Percentiles rank a stretch among this genome's conserved stretches.
These are phyloP conservation scores for Mesitornis unicolor DNA, from an alignment of 2,113 vertebrate genomes.

Conservation along the genomic window DNA sequence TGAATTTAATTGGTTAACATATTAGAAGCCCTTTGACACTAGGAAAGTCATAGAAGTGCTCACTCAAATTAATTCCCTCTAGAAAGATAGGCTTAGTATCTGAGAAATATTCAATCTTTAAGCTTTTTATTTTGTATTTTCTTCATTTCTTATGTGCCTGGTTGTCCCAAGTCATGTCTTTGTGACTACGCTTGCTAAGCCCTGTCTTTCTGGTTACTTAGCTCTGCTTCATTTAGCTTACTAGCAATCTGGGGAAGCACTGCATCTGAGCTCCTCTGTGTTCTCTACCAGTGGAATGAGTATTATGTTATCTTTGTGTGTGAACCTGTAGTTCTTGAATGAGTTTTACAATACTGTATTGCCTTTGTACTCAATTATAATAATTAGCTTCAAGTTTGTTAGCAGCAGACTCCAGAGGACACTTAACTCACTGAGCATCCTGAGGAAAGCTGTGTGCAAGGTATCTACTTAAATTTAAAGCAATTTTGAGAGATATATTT, in stretches of 20 bases:
- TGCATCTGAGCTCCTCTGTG: neutral
- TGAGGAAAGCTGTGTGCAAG: neutral
- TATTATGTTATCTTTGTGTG: neutral
- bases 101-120: neutral
- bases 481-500: neutral
- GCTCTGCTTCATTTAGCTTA: neutral
- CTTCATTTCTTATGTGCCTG: neutral
- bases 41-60: neutral
- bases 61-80: neutral
- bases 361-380: neutral
- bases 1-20: neutral
- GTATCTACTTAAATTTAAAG: neutral
- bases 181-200: neutral
- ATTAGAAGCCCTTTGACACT: neutral
- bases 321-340: neutral
- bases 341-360: neutral
- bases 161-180: neutral
- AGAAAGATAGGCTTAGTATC: neutral
- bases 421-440: neutral
- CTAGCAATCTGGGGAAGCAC: neutral
- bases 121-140: neutral
- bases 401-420: neutral
- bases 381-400: neutral
- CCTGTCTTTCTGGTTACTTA: neutral
- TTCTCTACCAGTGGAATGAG: neutral